These are phyloP conservation scores for Drosophila robusta DNA, from an alignment of 2,888 invertebrate genomes.

Conservation along the genomic window DNA sequence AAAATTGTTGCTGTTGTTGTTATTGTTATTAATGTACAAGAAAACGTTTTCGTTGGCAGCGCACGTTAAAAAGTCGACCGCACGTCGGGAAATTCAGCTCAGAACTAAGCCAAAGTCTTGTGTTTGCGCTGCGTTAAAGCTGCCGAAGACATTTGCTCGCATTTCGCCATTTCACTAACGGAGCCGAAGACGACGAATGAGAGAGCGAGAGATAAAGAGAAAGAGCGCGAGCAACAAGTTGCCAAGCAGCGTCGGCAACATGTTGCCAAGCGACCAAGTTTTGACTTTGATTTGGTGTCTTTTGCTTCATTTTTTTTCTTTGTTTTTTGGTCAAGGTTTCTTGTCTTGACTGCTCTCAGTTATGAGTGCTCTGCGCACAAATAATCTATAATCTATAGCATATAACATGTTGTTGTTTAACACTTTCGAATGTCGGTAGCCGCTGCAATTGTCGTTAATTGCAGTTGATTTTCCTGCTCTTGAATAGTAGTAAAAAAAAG, in stretches of 20 bases:
- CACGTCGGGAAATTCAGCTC: constrained; percentile 82
- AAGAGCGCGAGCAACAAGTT: constrained; percentile 16
- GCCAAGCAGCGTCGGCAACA: constrained; percentile 30
- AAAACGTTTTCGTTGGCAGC: constrained; percentile 29
- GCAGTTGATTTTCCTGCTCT: constrained; percentile 75
- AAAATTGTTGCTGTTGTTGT: constrained; percentile 52
- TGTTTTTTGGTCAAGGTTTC: constrained; percentile 72
- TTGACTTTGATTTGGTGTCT: constrained; percentile 29
- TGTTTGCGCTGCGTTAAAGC: constrained; percentile 59
- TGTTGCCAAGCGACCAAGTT: constrained; percentile 42
- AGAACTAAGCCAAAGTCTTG: constrained; percentile 82
- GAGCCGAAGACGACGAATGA: constrained; percentile 34
- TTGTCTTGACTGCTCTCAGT: constrained; percentile 22
- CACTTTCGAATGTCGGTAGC: constrained; percentile 69
- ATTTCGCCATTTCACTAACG: constrained; percentile 63
- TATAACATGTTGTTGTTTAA: constrained; percentile 67
- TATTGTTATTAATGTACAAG: constrained; percentile 11
- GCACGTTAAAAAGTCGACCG: constrained; percentile 68
- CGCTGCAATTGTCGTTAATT: constrained; percentile 74
- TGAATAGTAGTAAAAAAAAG: constrained; percentile 58
- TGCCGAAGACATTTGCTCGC: constrained; percentile 56
- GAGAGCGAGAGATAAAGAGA: constrained; percentile 5
- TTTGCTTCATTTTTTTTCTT: constrained; percentile 9
- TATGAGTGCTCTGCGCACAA: constrained; percentile 40
- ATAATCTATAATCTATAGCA: constrained; percentile 76